These are phyloP conservation scores for Lasioglossum leucozonium DNA, from an alignment of 2,888 invertebrate genomes.

Conservation along the genomic window DNA sequence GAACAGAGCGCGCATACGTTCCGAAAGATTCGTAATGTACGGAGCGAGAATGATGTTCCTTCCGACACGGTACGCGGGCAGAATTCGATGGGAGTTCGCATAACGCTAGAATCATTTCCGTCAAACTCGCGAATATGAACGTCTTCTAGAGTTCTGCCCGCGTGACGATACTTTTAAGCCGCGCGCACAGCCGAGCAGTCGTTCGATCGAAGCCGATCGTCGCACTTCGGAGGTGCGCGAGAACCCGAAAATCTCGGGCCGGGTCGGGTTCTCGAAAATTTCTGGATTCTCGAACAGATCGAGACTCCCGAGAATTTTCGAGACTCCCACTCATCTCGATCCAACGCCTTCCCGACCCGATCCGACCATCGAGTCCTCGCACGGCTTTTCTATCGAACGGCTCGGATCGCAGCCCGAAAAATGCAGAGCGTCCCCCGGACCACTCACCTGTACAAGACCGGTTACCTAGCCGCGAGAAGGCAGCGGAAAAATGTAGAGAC, in stretches of 20 bases:
- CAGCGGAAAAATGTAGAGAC: slow-evolving; percentile 39
- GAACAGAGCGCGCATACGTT: slow-evolving; percentile 69
- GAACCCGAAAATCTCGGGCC: background rate
- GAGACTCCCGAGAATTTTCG: background rate
- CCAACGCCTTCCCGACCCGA: background rate
- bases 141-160: slow-evolving; percentile 56
- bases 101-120: background rate
- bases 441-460: slow-evolving; percentile 58
- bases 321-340: too few species aligned
- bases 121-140: background rate
- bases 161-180: slow-evolving; percentile 63
- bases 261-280: background rate
- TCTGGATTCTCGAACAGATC: background rate
- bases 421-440: slow-evolving; percentile 42
- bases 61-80: slow-evolving; percentile 50
- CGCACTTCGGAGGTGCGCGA: background rate
- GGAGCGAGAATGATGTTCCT: slow-evolving; percentile 51
- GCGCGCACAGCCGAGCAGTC: slow-evolving; percentile 40
- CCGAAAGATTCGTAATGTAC: slow-evolving; percentile 83
- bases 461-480: slow-evolving; percentile 44
- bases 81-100: slow-evolving; percentile 42
- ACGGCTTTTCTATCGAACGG: slow-evolving; percentile 34
- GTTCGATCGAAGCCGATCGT: slow-evolving; percentile 46
- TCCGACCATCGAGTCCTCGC: too few species aligned
- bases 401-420: slow-evolving; percentile 37